Base-by-base conservation (phyloP, 1,140 invertebrate genomes). In the Anagrus nilaparvatae region DNA sequence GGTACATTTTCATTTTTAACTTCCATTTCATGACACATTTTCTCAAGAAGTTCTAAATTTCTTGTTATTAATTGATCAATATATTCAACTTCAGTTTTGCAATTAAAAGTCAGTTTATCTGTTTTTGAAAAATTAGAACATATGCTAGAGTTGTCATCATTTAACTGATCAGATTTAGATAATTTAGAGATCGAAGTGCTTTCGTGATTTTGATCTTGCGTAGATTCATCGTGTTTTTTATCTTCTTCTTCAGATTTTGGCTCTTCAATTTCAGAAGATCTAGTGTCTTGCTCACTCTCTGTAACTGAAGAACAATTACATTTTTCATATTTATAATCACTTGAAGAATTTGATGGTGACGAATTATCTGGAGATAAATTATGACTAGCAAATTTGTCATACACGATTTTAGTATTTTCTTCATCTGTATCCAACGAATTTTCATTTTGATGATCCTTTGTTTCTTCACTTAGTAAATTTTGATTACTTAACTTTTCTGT, bases 161-260 rank as follows among this genome's bases (percentile, higher is more conserved):
- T 14, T 10, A 46, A 6, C 16, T 40, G 43, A 24, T 20, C n/a
- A 7, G 27, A 10, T 38, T 13, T 36, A 23, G 30, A 24, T 21
- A 20, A 36, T 3, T 4, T 27, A n/a, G 2, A 40, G 1, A 40
- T 1, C 2, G 21, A 27, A 9, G 2, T n/a, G 1, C 13, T 17
- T 1, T 46, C 16, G 4, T 35, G 14, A 13, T 2, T 19, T 37
- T 23, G 7, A 19, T 41, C 24, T 30, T 13, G 10, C 42, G 37
- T 17, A 35, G 44, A 14, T 17, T 48, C 5, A 14, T 24, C 18
- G 39, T 24, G 3, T 18, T 24, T 32, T 23, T 25, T 1, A 9
- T 31, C 3, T 52, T 19, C 1, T 6, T 39, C 4, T 31, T 31
- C 2, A 44, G 9, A 13, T n/a, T n/a, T 5, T 14, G 10, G 29